Evolutionary conservation across 2,113 vertebrate genomes (phyloP).

Genomic region (Dicerorhinus sumatrensis): DNA sequence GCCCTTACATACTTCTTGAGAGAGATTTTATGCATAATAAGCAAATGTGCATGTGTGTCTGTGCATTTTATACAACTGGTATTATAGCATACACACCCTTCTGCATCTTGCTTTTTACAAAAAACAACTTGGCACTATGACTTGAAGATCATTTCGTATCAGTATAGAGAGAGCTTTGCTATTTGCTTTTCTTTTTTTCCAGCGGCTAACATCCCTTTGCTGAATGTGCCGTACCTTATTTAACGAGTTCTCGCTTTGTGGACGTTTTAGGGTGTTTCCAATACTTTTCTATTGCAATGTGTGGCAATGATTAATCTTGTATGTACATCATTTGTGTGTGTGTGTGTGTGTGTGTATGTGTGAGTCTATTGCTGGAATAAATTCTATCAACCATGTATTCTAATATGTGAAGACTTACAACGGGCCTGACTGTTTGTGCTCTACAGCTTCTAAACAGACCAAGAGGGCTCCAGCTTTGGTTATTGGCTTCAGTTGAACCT

Average conservation of each 20-base stretch:
- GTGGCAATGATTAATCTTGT: not conserved
- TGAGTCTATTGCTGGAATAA: not conserved
- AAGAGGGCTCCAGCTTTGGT: not conserved
- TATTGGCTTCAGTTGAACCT: not conserved
- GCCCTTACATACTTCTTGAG: not conserved
- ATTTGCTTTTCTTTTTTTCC: not conserved
- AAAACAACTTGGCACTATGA: not conserved
- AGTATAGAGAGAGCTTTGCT: not conserved
- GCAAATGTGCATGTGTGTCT: not conserved
- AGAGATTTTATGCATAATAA: not conserved
- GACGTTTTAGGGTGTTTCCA: not conserved
- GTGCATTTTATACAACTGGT: not conserved
- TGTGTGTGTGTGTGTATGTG: not conserved
- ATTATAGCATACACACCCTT: not conserved
- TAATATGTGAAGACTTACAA: constrained; percentile 2
- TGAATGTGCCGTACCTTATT: not conserved
- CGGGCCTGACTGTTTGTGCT: not conserved
- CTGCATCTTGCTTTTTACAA: not conserved
- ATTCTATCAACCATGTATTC: not conserved
- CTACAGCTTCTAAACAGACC: not conserved
- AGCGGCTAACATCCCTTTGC: not conserved
- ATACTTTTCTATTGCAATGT: not conserved
- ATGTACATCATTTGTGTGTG: not conserved
- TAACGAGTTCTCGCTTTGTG: not conserved
- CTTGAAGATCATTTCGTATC: constrained; percentile 10